These are phyloP conservation scores for Hephaestus fuliginosus DNA, from an alignment of 2,797 vertebrate species.

Conservation along the genomic window DNA sequence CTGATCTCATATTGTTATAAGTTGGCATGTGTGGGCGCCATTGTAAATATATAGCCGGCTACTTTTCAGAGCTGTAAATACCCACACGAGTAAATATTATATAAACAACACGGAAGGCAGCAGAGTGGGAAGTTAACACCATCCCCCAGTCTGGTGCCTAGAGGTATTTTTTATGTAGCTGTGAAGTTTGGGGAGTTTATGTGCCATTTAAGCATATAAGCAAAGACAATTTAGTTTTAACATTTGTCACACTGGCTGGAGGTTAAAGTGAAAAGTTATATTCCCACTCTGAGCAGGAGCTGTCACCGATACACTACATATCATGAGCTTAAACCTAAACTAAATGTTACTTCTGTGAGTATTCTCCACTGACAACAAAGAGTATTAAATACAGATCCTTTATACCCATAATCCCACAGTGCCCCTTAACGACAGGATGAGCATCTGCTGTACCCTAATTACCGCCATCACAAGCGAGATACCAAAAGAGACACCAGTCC, in stretches of 20 bases:
- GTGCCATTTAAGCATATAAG: constrained; percentile 35
- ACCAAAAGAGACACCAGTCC: constrained; percentile 39
- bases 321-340: constrained; percentile 20
- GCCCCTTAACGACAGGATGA: constrained; percentile 45
- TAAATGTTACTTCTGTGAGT: constrained; percentile 20
- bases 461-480: constrained; percentile 21
- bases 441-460: constrained; percentile 42
- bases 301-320: constrained; percentile 44
- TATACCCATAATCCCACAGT: constrained; percentile 28
- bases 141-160: constrained; percentile 32
- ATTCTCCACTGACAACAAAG: background rate
- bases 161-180: constrained; percentile 43
- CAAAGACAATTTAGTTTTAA: constrained; percentile 10
- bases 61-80: constrained; percentile 53
- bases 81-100: constrained; percentile 27
- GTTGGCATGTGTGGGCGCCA: constrained; percentile 8
- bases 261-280: background rate
- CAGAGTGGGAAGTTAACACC: constrained; percentile 46
- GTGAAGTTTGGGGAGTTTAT: constrained; percentile 29
- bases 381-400: constrained; percentile 32
- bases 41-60: constrained; percentile 38
- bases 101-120: constrained; percentile 22
- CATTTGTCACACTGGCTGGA: constrained; percentile 6
- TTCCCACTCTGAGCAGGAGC: constrained; percentile 24
- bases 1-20: constrained; percentile 18